These are phyloP conservation scores for Dysdera silvatica DNA, from an alignment of 1,140 invertebrate genomes.

Conservation along the genomic window DNA sequence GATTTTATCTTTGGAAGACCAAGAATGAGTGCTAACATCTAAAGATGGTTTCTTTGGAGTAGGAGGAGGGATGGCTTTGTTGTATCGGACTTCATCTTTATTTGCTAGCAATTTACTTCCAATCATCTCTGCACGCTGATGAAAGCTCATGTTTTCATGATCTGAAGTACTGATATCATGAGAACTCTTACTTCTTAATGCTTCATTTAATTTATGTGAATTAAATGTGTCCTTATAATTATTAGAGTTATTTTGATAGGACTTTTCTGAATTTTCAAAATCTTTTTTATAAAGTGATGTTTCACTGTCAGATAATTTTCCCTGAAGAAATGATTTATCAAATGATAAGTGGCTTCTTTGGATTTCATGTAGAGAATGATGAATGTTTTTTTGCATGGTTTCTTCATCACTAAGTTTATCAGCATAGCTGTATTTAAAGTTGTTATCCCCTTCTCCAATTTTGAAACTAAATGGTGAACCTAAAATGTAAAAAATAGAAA, in stretches of 20 bases:
- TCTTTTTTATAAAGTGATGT: not conserved
- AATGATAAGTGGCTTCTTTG: slow-evolving; percentile 17
- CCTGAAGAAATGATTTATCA: not conserved
- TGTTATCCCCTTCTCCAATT: slow-evolving; percentile 19
- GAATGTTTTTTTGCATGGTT: slow-evolving; percentile 17
- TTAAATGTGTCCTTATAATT: no score
- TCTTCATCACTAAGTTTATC: slow-evolving; percentile 12
- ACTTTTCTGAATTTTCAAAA: not conserved
- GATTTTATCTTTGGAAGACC: not conserved
- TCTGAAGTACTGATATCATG: slow-evolving; percentile 7
- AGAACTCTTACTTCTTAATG: no score
- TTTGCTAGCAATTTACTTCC: slow-evolving; percentile 21
- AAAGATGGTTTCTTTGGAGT: slow-evolving; percentile 22
- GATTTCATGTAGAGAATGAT: slow-evolving; percentile 8
- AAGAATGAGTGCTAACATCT: not conserved
- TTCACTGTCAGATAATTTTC: slow-evolving; percentile 10
- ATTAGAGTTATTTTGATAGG: no score
- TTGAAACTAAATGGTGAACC: slow-evolving; percentile 51
- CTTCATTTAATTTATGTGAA: no score
- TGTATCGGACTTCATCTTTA: slow-evolving; percentile 12
- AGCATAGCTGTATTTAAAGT: slow-evolving; percentile 3
- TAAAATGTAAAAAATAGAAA: slow-evolving; percentile 36
- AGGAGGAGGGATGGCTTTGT: slow-evolving; percentile 20
- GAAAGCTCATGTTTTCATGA: slow-evolving; percentile 39
- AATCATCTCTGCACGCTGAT: slow-evolving; percentile 21